A percentile compares a stretch with the other conserved stretches of the same genome.
Conservation (phyloP, 2,888 invertebrate species). For the Alloscopus bannaensis region DNA sequence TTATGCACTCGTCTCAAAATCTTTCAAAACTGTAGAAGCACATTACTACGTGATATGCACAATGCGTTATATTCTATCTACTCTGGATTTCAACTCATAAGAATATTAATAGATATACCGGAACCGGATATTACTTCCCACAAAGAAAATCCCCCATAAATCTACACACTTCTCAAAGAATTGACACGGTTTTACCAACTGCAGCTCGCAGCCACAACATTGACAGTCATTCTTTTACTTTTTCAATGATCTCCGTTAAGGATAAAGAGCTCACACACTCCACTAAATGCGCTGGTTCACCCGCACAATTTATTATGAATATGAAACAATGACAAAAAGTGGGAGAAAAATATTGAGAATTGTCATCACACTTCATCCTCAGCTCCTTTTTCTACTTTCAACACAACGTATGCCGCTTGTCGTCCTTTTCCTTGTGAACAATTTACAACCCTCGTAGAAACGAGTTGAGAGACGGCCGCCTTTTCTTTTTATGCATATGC, state of each 20-base stretch:
- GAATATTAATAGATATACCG: no score
- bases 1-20: no score
- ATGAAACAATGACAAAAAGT: conserved; percentile 29
- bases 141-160: conserved; percentile 37
- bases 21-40: no score
- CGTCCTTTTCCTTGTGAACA: no score
- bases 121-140: conserved; percentile 2
- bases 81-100: no score
- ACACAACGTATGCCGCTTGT: no score
- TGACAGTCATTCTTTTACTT: neutral
- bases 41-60: no score
- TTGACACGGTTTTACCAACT: conserved; percentile 48
- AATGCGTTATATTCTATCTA: no score
- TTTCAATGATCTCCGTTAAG: neutral
- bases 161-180: conserved; percentile 44
- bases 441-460: no score
- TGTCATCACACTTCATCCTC: neutral
- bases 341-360: conserved; percentile 16
- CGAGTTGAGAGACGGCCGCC: no score
- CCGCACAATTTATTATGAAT: neutral
- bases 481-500: conserved; percentile 45
- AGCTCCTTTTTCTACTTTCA: neutral
- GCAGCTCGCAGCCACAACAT: no score
- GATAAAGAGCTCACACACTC: conserved; percentile 1
- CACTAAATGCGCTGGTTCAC: neutral